phyloP scores from a whole-genome alignment of 92 coral and sea anemone species.

The Meandrina meandrites region DNA sequence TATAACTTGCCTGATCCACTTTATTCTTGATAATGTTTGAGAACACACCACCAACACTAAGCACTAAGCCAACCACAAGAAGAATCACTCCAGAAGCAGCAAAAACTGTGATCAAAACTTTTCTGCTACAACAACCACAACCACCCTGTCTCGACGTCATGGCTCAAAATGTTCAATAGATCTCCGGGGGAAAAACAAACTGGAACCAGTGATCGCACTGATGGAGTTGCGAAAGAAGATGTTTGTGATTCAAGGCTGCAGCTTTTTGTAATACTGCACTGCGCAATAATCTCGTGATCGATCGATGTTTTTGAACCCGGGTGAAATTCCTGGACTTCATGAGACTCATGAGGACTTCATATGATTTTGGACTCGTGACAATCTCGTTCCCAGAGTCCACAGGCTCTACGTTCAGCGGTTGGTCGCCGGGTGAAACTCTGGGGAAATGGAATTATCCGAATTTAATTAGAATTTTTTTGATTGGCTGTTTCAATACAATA shows the following conservation, averaged over 20 bases:
- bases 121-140: conserved; percentile 53
- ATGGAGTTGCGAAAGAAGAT: not conserved
- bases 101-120: conserved; percentile 36
- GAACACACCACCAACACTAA: conserved; percentile 63
- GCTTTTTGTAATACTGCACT: not conserved
- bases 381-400: no score
- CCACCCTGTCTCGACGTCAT: conserved; percentile 39
- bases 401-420: no score
- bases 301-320: not conserved
- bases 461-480: no score
- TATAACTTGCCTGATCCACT: conserved; percentile 77
- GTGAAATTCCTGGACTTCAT: not conserved
- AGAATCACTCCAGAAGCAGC: conserved; percentile 50
- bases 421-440: no score
- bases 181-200: not conserved
- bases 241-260: not conserved
- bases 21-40: conserved; percentile 53
- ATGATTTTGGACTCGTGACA: not conserved
- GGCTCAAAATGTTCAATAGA: not conserved
- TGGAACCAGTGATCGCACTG: not conserved
- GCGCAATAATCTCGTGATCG: not conserved
- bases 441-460: no score
- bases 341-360: no score
- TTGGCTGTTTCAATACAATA: no score
- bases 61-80: conserved; percentile 62